phyloP scores from a whole-genome alignment of 2,888 invertebrate genomes.

The Oscheius sp. region DNA sequence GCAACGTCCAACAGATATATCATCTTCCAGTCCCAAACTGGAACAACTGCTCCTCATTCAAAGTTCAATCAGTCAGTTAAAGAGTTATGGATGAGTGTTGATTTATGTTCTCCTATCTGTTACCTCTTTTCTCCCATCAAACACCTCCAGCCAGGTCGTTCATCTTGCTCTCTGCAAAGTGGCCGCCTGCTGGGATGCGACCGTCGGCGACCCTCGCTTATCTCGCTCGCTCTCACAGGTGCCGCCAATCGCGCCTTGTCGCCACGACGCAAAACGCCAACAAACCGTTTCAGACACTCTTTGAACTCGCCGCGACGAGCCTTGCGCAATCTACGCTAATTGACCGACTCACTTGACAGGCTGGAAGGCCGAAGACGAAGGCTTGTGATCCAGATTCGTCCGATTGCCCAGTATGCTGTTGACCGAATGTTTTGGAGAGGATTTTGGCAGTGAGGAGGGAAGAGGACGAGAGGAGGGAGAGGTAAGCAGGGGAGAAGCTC shows the following conservation, averaged over 20 bases:
- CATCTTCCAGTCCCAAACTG: too few relatives aligned
- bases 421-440: constrained; percentile 41
- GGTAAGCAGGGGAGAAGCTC: constrained; percentile 24
- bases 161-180: constrained; percentile 15
- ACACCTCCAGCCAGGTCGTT: constrained; percentile 10
- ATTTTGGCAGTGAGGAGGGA: not conserved
- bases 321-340: constrained; percentile 33
- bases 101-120: constrained; percentile 6
- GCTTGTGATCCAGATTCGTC: constrained; percentile 50
- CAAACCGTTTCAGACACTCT: constrained; percentile 29
- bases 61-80: too few relatives aligned
- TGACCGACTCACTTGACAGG: constrained; percentile 51
- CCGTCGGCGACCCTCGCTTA: constrained; percentile 35
- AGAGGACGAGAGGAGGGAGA: constrained; percentile 8
- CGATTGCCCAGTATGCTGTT: constrained; percentile 46
- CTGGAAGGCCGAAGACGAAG: constrained; percentile 50
- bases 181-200: constrained; percentile 34
- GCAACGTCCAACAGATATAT: too few relatives aligned
- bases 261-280: constrained; percentile 29
- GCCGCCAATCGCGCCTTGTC: constrained; percentile 34
- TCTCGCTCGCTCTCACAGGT: constrained; percentile 24
- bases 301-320: constrained; percentile 26
- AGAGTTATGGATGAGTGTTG: too few relatives aligned
- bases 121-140: not conserved
- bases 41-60: too few relatives aligned